These are phyloP conservation scores for Conger conger DNA, from an alignment of 2,113 vertebrate species.

Conservation along the genomic window DNA sequence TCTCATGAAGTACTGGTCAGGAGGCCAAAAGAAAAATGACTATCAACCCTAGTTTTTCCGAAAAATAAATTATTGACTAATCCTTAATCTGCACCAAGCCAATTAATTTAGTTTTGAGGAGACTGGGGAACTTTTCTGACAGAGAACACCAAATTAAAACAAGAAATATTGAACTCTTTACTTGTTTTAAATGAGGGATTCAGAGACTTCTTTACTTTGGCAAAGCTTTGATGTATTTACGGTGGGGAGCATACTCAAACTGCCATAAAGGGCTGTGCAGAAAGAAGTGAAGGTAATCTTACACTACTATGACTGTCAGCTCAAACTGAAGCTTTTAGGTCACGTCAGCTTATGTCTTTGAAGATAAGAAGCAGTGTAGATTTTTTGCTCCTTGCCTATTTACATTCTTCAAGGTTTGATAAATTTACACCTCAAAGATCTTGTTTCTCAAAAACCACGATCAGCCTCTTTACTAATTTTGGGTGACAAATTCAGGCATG, in stretches of 20 bases:
- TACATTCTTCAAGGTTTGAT: not conserved
- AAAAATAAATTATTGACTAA: not conserved
- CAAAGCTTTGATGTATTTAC: constrained; percentile 6
- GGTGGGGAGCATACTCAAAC: not conserved
- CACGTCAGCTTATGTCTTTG: not conserved
- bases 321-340: not conserved
- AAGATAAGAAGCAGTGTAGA: not conserved
- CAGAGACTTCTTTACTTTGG: constrained; percentile 3
- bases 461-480: not conserved
- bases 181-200: not conserved
- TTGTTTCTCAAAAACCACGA: not conserved
- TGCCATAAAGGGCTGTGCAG: not conserved
- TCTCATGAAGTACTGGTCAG: too few species aligned
- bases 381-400: not conserved
- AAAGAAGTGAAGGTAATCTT: not conserved
- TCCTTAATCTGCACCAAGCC: not conserved
- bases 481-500: not conserved
- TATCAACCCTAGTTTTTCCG: not conserved
- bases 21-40: too few species aligned
- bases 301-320: not conserved
- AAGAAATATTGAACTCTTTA: not conserved
- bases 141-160: not conserved
- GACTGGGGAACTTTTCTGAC: not conserved
- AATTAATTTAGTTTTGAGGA: not conserved
- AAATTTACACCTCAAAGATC: not conserved